Evolutionary conservation across 2,888 invertebrate species (phyloP), one percentile per base, ranked within the genome.

Genomic region (Rotaria magnacalcarata): DNA sequence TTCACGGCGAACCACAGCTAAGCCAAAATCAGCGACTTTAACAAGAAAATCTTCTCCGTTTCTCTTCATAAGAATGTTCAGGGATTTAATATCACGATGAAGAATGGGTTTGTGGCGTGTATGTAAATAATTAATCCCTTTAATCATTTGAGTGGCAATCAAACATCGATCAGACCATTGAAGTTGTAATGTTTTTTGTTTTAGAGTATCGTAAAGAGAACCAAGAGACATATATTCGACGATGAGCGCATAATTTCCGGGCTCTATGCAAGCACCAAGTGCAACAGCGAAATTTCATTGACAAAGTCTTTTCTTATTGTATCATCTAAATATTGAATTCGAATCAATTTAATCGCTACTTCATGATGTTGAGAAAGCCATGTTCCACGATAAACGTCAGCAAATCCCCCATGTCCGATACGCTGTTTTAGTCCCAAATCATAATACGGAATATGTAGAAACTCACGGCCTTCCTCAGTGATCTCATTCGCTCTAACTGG

Each of bases 401-500:
- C 41, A 24, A 75, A 75, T 75, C 75, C 75, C 2, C 75, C 75
- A 8, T 75, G 41, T 6, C 75, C 75, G 11, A 75, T 41, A 11
- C 41, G 4, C 14, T 75, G 11, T 47, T 75, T 43, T 10, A 1
- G 24, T 21, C 43, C 2, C 41, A 75, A 41, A 75, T 75, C 75
- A 10, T 75, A 24, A 75, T 75, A 75, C 7, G 75, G 75, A 75
- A 75, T 75, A 75, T 43, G 75, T 1, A 75, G 43, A 43, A 75
- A 75, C 5, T 21, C 7, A 10, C 47, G 41, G 2, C 8, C 19
- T 11, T 75, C 75, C 10, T 75, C 75, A 21, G 10, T 41, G 2
- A 43, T 43, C 24, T 24, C 8, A 2, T 41, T 2, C 8, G 24
- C 75, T 75, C 14, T 27, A 3, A 2, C 1, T 41, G 74, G 74